These are phyloP conservation scores for Parnassius smintheus DNA, from an alignment of 2,888 invertebrate species.

Conservation along the genomic window DNA sequence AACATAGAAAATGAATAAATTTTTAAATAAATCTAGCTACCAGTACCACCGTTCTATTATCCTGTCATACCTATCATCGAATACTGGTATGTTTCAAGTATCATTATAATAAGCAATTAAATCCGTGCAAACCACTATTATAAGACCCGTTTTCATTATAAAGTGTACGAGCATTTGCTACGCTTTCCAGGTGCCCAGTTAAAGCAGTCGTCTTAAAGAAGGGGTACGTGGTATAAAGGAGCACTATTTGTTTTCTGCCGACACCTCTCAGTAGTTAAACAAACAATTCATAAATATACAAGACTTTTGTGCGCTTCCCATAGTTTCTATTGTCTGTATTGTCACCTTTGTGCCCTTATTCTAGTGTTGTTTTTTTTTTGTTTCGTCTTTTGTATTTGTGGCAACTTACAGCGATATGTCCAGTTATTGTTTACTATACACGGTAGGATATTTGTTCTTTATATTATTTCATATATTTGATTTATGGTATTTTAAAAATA, in stretches of 20 bases:
- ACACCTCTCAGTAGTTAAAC: conserved; percentile 73
- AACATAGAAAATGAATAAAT: no score
- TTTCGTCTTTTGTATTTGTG: conserved; percentile 41
- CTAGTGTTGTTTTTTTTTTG: conserved; percentile 52
- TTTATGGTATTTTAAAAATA: background rate
- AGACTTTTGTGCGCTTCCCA: conserved; percentile 68
- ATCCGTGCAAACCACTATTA: conserved; percentile 54
- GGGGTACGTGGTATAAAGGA: conserved; percentile 57
- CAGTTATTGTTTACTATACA: conserved; percentile 42
- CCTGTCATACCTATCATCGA: conserved; percentile 1
- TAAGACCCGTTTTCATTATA: conserved; percentile 34
- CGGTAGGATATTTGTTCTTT: conserved; percentile 1
- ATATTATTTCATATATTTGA: conserved; percentile 3
- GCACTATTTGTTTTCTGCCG: conserved; percentile 74
- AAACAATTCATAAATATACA: conserved; percentile 74
- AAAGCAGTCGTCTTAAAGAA: conserved; percentile 45
- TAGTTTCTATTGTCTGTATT: conserved; percentile 67
- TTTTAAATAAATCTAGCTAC: no score
- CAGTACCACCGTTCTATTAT: no score
- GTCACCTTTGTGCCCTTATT: conserved; percentile 64
- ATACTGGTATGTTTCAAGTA: conserved; percentile 62
- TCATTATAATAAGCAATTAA: conserved; percentile 79
- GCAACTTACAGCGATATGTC: conserved; percentile 55
- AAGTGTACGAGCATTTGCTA: conserved; percentile 10
- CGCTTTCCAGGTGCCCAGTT: conserved; percentile 27